phyloP scores from a whole-genome alignment of 2,797 vertebrate genomes.

The Perodicticus potto region DNA sequence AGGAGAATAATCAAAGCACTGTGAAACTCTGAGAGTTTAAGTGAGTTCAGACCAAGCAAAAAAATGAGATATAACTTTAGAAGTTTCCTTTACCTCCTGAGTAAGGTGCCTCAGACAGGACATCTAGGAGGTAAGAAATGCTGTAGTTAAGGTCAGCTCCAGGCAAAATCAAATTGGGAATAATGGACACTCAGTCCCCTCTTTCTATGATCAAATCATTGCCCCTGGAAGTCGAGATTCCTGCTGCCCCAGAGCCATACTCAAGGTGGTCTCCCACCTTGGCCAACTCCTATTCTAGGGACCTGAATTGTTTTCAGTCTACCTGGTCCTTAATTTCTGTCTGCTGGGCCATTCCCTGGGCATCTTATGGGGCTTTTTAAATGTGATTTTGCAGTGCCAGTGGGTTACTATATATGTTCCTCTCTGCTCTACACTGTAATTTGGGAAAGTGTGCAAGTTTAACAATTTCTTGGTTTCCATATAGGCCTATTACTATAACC shows the following conservation, averaged over 20 bases:
- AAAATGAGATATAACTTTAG: neutral
- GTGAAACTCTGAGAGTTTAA: conserved; percentile 5
- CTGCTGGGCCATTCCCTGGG: neutral
- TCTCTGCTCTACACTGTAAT: neutral
- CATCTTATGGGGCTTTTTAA: neutral
- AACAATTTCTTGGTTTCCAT: neutral
- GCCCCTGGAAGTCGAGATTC: neutral
- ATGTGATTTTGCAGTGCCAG: neutral
- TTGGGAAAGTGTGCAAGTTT: neutral
- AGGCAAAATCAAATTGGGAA: neutral
- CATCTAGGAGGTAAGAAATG: neutral
- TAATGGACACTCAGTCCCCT: neutral
- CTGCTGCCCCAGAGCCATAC: too few species aligned
- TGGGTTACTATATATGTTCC: neutral
- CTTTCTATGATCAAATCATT: neutral
- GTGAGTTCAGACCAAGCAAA: neutral
- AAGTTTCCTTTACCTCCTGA: conserved; percentile 37
- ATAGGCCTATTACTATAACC: neutral
- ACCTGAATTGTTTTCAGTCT: neutral
- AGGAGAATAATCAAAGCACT: neutral
- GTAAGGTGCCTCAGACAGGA: neutral
- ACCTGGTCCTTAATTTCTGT: neutral
- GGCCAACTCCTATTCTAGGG: neutral
- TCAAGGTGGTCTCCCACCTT: neutral
- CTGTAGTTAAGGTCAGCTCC: neutral